phyloP scores from a whole-genome alignment of 2,797 vertebrate genomes.

The Agapornis canus region DNA sequence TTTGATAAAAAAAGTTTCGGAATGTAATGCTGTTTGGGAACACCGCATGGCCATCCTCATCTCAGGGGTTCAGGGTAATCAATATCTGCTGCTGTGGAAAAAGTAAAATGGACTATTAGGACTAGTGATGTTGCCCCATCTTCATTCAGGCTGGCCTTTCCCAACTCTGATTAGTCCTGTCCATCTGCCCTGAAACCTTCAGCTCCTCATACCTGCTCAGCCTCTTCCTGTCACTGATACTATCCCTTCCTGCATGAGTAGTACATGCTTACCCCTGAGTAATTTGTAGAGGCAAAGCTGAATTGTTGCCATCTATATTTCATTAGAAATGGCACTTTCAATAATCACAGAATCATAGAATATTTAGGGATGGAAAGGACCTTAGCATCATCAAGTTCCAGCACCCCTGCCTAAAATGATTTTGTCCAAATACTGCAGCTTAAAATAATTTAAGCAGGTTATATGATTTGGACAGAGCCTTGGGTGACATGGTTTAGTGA shows the following conservation, averaged over 20 bases:
- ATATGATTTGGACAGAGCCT: background rate
- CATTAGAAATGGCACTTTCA: background rate
- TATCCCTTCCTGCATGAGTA: background rate
- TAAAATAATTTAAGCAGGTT: background rate
- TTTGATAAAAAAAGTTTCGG: background rate
- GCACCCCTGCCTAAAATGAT: background rate
- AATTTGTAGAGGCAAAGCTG: background rate
- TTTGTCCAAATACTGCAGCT: background rate
- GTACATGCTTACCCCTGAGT: background rate
- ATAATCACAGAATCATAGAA: background rate
- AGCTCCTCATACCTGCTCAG: background rate
- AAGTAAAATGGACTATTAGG: background rate
- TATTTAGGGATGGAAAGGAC: background rate
- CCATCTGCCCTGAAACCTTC: background rate
- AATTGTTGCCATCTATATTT: background rate
- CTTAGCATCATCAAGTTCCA: background rate
- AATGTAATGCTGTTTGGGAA: background rate
- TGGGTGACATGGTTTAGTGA: no score
- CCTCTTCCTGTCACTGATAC: background rate
- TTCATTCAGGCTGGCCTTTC: rapidly evolving
- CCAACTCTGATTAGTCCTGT: rapidly evolving
- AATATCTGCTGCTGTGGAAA: background rate
- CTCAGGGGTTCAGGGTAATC: background rate
- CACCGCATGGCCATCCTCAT: rapidly evolving
- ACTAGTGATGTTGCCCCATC: background rate